Conservation (phyloP, 2,113 vertebrate species). For the Ahaetulla prasina region DNA sequence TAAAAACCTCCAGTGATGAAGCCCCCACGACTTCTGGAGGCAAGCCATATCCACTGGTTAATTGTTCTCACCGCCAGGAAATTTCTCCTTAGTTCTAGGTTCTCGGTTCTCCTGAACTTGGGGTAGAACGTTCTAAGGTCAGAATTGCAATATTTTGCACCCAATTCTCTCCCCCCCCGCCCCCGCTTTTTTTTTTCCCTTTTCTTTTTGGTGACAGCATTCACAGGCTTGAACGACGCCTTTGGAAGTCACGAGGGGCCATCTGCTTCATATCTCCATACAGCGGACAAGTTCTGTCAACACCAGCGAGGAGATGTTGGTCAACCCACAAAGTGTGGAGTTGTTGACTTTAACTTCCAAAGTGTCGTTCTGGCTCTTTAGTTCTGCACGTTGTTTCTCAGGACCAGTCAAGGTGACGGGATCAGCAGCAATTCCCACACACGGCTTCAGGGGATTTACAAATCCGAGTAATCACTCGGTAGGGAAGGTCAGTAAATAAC, state of each 20-base stretch:
- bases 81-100: background rate
- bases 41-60: background rate
- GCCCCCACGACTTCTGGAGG: background rate
- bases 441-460: rapidly evolving
- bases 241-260: background rate
- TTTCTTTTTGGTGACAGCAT: background rate
- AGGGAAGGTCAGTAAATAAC: background rate
- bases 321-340: background rate
- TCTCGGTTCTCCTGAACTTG: background rate
- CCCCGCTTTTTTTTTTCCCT: too few relatives aligned
- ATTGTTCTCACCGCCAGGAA: background rate
- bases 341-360: background rate
- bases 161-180: too few relatives aligned
- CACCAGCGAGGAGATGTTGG: background rate
- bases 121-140: background rate
- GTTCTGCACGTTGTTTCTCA: rapidly evolving
- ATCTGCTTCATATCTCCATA: background rate
- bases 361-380: background rate
- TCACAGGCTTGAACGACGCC: background rate
- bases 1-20: background rate
- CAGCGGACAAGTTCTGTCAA: background rate
- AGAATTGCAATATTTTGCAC: background rate
- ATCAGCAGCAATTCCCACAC: background rate
- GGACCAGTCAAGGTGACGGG: rapidly evolving
- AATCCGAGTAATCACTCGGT: background rate